Percentiles rank a stretch among this genome's conserved stretches.
Conservation (phyloP, 1,140 invertebrate genomes). For the Nixonia krombeini region DNA sequence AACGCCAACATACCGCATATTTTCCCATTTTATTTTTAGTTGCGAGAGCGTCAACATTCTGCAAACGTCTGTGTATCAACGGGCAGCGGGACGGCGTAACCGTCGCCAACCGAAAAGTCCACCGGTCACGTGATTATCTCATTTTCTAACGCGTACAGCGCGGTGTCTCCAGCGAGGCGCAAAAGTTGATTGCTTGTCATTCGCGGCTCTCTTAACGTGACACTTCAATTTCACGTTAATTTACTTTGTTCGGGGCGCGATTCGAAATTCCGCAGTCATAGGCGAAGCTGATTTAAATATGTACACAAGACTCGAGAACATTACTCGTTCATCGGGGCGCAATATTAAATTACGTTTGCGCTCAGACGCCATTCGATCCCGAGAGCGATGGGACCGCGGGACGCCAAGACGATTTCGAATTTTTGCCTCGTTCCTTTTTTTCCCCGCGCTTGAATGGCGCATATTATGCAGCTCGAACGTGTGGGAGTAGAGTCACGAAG, state of each 20-base stretch:
- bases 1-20: too few relatives aligned
- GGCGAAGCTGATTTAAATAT: slow-evolving; percentile 13
- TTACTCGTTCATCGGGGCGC: background rate
- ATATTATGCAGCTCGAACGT: slow-evolving; percentile 31
- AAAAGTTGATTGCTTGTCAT: slow-evolving; percentile 42
- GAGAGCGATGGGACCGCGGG: background rate
- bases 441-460: background rate
- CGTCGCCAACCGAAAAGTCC: too few relatives aligned
- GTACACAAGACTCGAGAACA: slow-evolving; percentile 17
- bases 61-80: too few relatives aligned
- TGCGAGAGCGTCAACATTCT: too few relatives aligned
- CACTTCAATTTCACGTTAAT: slow-evolving; percentile 41
- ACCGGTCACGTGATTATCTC: too few relatives aligned
- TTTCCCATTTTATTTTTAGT: too few relatives aligned
- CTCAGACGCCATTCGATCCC: background rate
- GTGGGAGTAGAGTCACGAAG: slow-evolving; percentile 39
- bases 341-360: slow-evolving; percentile 27
- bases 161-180: background rate
- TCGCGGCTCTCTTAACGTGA: slow-evolving; percentile 19
- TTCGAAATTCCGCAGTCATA: slow-evolving; percentile 6
- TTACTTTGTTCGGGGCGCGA: slow-evolving; percentile 9
- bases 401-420: slow-evolving; percentile 17
- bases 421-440: background rate
- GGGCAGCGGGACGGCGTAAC: too few relatives aligned
- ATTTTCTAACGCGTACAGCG: background rate